These are phyloP conservation scores for Caenorhabditis brenneri DNA, from an alignment of 1,140 invertebrate genomes.

Conservation along the genomic window DNA sequence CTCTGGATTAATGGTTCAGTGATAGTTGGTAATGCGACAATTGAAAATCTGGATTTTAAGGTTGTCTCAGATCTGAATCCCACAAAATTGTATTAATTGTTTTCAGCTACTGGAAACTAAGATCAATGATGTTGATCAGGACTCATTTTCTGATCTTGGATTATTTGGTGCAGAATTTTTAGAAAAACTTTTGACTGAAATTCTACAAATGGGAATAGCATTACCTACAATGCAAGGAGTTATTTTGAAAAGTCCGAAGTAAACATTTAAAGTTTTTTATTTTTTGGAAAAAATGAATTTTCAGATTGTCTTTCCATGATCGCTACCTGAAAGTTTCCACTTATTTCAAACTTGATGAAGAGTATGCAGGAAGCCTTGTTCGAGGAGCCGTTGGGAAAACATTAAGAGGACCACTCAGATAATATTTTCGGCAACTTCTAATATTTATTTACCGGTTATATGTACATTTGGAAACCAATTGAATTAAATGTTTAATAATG, in stretches of 20 bases:
- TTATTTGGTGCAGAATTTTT: slow-evolving; percentile 70
- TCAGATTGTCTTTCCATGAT: slow-evolving; percentile 67
- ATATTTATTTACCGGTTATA: slow-evolving; percentile 38
- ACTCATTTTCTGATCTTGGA: slow-evolving; percentile 67
- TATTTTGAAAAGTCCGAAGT: slow-evolving; percentile 70
- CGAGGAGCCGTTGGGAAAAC: slow-evolving; percentile 64
- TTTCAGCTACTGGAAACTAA: slow-evolving; percentile 39
- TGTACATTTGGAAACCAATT: slow-evolving; percentile 36
- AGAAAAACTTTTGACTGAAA: slow-evolving; percentile 69
- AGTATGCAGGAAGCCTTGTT: slow-evolving; percentile 66
- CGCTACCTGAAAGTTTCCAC: slow-evolving; percentile 67
- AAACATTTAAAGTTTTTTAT: not conserved
- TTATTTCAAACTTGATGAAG: slow-evolving; percentile 70
- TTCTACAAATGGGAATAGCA: slow-evolving; percentile 68
- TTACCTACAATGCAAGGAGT: slow-evolving; percentile 69
- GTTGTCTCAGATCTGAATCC: no score
- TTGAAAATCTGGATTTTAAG: slow-evolving; percentile 70
- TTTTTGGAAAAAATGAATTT: not conserved
- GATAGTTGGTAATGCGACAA: slow-evolving; percentile 62
- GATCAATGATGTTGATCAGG: slow-evolving; percentile 68
- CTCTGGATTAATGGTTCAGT: slow-evolving; percentile 61
- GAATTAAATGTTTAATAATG: not conserved
- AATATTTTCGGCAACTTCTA: not conserved
- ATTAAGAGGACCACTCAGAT: not conserved
- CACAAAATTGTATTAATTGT: not conserved